Percentiles rank a stretch among this genome's conserved stretches.
Conservation (phyloP, 1,140 invertebrate species). For the Centruroides vittatus region DNA sequence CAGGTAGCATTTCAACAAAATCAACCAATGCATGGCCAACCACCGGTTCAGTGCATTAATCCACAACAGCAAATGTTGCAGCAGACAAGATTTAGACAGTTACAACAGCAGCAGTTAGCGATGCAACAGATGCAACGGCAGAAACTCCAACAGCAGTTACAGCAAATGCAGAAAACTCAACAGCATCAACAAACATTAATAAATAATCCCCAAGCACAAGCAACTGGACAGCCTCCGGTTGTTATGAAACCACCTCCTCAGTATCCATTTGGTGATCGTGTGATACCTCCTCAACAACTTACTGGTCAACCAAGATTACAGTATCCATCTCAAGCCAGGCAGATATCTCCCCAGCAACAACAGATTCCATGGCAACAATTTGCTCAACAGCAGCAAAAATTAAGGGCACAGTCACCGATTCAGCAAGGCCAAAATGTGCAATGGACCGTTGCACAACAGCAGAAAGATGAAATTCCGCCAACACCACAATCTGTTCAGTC, state of each 20-base stretch:
- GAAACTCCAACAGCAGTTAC: constrained; percentile 27
- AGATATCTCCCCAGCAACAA: constrained; percentile 4
- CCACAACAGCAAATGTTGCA: constrained; percentile 40
- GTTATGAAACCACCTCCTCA: constrained; percentile 15
- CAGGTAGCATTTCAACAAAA: not conserved
- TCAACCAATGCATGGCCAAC: constrained; percentile 25
- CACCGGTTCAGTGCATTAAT: constrained; percentile 8
- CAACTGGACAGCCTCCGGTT: constrained; percentile 6
- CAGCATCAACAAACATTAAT: constrained; percentile 20
- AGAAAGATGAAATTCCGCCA: not conserved
- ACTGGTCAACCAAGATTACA: constrained; percentile 14
- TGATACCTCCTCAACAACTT: constrained; percentile 1
- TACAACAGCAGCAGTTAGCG: constrained; percentile 53
- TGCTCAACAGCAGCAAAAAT: constrained; percentile 6
- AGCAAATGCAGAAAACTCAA: constrained; percentile 33
- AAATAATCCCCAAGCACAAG: not conserved
- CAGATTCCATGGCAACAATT: constrained; percentile 10
- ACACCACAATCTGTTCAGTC: constrained; percentile 1
- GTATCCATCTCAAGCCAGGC: constrained; percentile 12
- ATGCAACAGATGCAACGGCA: constrained; percentile 52
- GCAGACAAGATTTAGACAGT: constrained; percentile 50
- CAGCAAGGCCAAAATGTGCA: not conserved
- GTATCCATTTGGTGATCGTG: constrained; percentile 8
- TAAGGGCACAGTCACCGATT: constrained; percentile 5
- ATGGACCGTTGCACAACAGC: not conserved